Percentiles rank a stretch among this genome's conserved stretches.
These are phyloP conservation scores for Ormia ochracea DNA, from an alignment of 2,888 invertebrate species.

Conservation along the genomic window DNA sequence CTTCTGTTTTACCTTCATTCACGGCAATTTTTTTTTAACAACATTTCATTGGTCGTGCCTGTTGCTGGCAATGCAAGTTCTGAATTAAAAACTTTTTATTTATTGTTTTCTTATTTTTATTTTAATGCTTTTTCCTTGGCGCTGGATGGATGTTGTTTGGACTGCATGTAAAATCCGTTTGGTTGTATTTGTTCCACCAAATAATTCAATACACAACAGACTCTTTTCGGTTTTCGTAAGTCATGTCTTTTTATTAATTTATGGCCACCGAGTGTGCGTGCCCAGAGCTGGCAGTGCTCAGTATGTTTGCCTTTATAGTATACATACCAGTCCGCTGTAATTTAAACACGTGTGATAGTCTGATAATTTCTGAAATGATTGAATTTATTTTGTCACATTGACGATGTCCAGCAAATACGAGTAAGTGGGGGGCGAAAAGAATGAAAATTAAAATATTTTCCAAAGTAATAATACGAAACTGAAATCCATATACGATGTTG, in stretches of 20 bases:
- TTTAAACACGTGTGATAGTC: conserved; percentile 40
- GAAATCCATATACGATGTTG: no score
- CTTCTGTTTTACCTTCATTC: conserved; percentile 47
- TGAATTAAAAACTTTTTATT: conserved; percentile 4
- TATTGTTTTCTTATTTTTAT: not conserved
- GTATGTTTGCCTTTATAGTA: not conserved
- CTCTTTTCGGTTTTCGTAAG: not conserved
- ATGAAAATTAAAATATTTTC: no score
- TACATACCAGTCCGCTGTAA: not conserved
- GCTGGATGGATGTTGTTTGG: not conserved
- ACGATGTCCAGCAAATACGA: no score
- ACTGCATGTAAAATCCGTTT: not conserved
- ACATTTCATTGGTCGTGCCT: not conserved
- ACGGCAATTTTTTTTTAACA: not conserved
- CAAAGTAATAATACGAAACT: no score
- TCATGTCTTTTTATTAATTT: conserved; percentile 41
- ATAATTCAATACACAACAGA: conserved; percentile 40
- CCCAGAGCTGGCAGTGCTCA: not conserved
- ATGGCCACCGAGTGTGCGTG: conserved; percentile 39
- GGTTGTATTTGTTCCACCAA: conserved; percentile 24
- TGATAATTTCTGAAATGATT: conserved; percentile 24
- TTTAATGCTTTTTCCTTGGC: no score
- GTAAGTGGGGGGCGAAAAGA: no score
- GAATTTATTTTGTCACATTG: not conserved
- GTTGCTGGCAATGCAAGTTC: not conserved